Conservation (phyloP, 2,888 invertebrate genomes). For the Drosophila niveifrons region DNA sequence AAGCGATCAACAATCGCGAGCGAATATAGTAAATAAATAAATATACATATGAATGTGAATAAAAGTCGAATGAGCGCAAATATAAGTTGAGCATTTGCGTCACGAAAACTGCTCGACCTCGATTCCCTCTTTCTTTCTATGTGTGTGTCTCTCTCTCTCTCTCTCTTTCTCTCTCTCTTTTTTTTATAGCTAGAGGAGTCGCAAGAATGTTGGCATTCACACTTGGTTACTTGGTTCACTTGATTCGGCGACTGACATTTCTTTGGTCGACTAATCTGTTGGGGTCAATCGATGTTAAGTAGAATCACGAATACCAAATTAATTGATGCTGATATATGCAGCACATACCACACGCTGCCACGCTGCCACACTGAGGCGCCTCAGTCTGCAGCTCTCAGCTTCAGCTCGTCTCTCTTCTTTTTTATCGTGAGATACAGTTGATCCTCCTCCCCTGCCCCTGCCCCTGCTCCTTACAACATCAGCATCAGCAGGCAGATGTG, state of each 20-base stretch:
- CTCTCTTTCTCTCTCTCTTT: neutral
- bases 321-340: constrained; percentile 84
- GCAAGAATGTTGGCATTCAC: constrained; percentile 49
- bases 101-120: constrained; percentile 77
- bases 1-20: constrained; percentile 51
- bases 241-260: constrained; percentile 48
- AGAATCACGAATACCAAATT: constrained; percentile 86
- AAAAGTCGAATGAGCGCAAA: constrained; percentile 18
- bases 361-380: neutral
- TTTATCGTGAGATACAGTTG: constrained; percentile 46
- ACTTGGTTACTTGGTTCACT: constrained; percentile 17
- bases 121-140: neutral
- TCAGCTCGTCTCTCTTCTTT: constrained; percentile 13
- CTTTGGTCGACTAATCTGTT: constrained; percentile 84
- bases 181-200: neutral
- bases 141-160: neutral
- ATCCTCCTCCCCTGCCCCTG: constrained; percentile 50
- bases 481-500: constrained; percentile 54
- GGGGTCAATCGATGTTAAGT: constrained; percentile 86
- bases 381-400: neutral
- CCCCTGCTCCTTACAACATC: constrained; percentile 1
- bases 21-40: constrained; percentile 60
- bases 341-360: constrained; percentile 13
- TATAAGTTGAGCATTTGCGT: constrained; percentile 84
- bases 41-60: neutral